A percentile compares a stretch with the other conserved stretches of the same genome.
Conservation (phyloP, 2,888 invertebrate genomes). For the Willowsia nigromaculata region DNA sequence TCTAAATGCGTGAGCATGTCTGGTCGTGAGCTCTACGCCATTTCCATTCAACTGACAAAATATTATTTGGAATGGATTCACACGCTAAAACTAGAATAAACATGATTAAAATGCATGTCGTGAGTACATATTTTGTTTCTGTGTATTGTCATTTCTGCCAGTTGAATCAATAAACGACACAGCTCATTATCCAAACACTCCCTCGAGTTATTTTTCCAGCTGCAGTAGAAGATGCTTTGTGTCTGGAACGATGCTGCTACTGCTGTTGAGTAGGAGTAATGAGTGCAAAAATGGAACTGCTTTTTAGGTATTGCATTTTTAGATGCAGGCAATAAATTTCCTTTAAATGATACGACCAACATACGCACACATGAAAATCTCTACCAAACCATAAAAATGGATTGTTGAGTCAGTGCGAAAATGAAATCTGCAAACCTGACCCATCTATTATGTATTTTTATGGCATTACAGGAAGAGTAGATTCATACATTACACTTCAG, state of each 20-base stretch:
- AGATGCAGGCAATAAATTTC: slow-evolving; percentile 59
- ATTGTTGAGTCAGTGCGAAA: neutral
- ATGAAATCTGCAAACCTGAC: neutral
- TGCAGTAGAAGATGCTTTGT: neutral
- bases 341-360: neutral
- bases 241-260: neutral
- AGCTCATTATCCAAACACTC: neutral
- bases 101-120: neutral
- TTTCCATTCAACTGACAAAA: neutral
- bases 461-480: neutral
- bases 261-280: neutral
- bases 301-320: slow-evolving; percentile 44
- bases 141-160: neutral
- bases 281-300: slow-evolving; percentile 6
- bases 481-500: neutral
- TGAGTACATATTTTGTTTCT: neutral
- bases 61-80: neutral
- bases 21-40: neutral
- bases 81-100: too few relatives aligned
- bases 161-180: neutral
- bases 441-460: slow-evolving; percentile 17
- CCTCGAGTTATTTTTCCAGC: neutral
- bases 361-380: neutral
- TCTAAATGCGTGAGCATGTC: neutral
- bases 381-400: neutral